phyloP scores from a whole-genome alignment of 2,797 vertebrate genomes.

The Garrulus glandarius region DNA sequence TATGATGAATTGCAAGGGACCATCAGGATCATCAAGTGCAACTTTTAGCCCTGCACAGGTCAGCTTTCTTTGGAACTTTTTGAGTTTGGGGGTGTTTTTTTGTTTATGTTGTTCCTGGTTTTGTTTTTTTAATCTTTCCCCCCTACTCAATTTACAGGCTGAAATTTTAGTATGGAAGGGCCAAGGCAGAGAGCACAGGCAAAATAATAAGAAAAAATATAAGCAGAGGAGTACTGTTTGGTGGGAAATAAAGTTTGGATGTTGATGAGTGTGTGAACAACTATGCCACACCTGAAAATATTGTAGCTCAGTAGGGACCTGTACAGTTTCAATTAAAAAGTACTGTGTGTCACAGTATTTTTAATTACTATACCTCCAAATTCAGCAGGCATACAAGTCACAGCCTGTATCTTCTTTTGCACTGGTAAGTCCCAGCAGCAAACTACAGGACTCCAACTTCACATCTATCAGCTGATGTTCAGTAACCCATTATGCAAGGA shows the following conservation, averaged over 20 bases:
- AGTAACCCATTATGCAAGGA: neutral
- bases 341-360: neutral
- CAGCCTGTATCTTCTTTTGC: neutral
- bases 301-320: fast-evolving
- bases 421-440: neutral
- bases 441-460: neutral
- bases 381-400: neutral
- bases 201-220: neutral
- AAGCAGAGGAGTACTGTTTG: neutral
- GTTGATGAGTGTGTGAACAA: neutral
- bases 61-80: neutral
- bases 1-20: no score
- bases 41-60: neutral
- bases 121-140: fast-evolving
- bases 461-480: neutral
- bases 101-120: neutral
- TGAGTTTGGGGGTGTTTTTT: no score
- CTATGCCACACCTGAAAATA: neutral
- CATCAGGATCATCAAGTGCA: neutral
- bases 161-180: neutral
- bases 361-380: neutral
- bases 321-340: neutral
- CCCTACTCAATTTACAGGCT: neutral
- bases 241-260: neutral
- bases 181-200: neutral